Percentiles rank a stretch among this genome's conserved stretches.
phyloP scores from a whole-genome alignment of 2,888 invertebrate genomes.

The Catocala nupta region DNA sequence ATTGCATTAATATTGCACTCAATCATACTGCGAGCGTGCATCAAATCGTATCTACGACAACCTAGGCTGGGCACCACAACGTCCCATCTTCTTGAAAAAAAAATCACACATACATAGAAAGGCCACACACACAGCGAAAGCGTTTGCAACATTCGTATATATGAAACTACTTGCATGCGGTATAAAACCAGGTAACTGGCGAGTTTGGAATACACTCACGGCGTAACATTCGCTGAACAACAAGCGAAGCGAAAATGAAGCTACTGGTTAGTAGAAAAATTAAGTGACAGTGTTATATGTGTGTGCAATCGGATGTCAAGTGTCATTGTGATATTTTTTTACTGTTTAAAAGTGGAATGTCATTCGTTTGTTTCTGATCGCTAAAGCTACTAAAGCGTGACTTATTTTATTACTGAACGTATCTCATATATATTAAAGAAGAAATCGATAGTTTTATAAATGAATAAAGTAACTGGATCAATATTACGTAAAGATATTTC shows the following conservation, averaged over 20 bases:
- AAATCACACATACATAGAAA: slow-evolving; percentile 60
- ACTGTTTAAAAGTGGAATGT: slow-evolving; percentile 18
- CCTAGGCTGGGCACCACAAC: slow-evolving; percentile 6
- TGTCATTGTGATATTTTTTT: slow-evolving; percentile 28
- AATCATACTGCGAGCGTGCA: slow-evolving; percentile 1
- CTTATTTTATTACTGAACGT: not conserved
- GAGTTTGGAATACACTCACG: slow-evolving; percentile 73
- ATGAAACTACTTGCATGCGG: slow-evolving; percentile 72
- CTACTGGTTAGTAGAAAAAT: slow-evolving; percentile 80
- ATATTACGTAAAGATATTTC: slow-evolving; percentile 54
- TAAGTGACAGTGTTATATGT: slow-evolving; percentile 52
- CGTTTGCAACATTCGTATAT: slow-evolving; percentile 76
- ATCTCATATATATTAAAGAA: slow-evolving; percentile 9
- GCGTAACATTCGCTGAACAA: slow-evolving; percentile 80
- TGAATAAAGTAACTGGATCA: slow-evolving; percentile 47
- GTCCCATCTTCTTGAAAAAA: slow-evolving; percentile 51
- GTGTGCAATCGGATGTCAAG: slow-evolving; percentile 39
- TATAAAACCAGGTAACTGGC: slow-evolving; percentile 75
- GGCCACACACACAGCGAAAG: slow-evolving; percentile 75
- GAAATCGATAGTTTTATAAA: slow-evolving; percentile 33
- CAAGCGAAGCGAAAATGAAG: slow-evolving; percentile 84
- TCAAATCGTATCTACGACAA: slow-evolving; percentile 5
- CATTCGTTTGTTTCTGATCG: slow-evolving; percentile 12
- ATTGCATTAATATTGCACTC: not conserved
- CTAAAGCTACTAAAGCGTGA: slow-evolving; percentile 10